Percentiles rank a stretch among this genome's conserved stretches.
Conservation (phyloP, 2,888 invertebrate genomes). For the Thecocarcelia acutangulata region DNA sequence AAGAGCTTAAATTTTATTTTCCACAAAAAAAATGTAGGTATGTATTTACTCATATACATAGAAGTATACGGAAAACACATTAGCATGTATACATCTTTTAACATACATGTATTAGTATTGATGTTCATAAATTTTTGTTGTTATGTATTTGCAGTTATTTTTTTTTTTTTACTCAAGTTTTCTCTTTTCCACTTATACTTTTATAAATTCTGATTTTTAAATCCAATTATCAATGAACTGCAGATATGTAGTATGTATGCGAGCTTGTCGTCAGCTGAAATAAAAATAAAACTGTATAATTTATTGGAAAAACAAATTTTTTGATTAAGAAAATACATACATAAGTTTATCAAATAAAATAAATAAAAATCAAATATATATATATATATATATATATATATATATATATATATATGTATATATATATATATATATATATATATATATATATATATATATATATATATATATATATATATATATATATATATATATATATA, state of each 20-base stretch:
- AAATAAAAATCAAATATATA: too few relatives aligned
- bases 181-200: not conserved
- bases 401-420: too few relatives aligned
- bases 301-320: not conserved
- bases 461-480: too few relatives aligned
- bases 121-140: slow-evolving; percentile 5
- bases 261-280: slow-evolving; percentile 9
- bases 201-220: slow-evolving; percentile 18
- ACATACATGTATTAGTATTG: slow-evolving; percentile 1
- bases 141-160: too few relatives aligned
- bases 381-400: too few relatives aligned
- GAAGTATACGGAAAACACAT: too few relatives aligned
- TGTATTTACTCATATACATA: not conserved
- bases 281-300: not conserved
- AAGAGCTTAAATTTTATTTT: slow-evolving; percentile 4
- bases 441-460: too few relatives aligned
- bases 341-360: too few relatives aligned
- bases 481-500: too few relatives aligned
- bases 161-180: too few relatives aligned
- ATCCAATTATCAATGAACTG: slow-evolving; percentile 21
- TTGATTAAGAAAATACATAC: too few relatives aligned
- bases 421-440: too few relatives aligned
- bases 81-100: not conserved
- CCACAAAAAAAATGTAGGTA: not conserved
- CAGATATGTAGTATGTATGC: not conserved